These are phyloP conservation scores for Ceryle rudis DNA, from an alignment of 2,797 vertebrate species.

Conservation along the genomic window DNA sequence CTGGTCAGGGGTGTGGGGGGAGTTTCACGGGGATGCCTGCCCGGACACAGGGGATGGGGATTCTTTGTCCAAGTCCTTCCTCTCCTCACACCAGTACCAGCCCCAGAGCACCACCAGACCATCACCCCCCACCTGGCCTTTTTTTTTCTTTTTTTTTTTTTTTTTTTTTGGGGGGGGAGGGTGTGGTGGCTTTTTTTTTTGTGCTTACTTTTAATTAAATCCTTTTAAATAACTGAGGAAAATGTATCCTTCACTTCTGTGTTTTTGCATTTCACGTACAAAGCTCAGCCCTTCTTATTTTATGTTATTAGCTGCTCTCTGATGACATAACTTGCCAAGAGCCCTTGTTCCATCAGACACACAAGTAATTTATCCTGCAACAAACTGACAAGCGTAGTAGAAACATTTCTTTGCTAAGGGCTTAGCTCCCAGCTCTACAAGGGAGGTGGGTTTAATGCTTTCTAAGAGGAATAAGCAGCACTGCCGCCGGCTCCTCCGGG, in stretches of 20 bases:
- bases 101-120: background rate
- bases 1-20: too few species aligned
- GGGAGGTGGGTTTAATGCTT: background rate
- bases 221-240: background rate
- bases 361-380: background rate
- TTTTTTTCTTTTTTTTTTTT: background rate
- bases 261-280: background rate
- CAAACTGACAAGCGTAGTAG: background rate
- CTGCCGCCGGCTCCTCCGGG: background rate
- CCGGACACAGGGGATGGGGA: accelerated
- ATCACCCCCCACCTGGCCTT: accelerated
- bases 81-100: accelerated
- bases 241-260: background rate
- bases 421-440: background rate
- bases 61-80: background rate
- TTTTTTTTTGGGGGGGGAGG: too few species aligned
- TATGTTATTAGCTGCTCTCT: background rate
- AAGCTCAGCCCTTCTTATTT: background rate
- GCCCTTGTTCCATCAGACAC: background rate
- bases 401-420: background rate
- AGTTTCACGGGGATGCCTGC: background rate
- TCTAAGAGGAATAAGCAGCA: background rate
- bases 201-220: background rate
- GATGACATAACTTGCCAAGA: background rate
- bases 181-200: too few species aligned